Base-by-base conservation (phyloP, 2,113 vertebrate genomes). In the Aix galericulata region DNA sequence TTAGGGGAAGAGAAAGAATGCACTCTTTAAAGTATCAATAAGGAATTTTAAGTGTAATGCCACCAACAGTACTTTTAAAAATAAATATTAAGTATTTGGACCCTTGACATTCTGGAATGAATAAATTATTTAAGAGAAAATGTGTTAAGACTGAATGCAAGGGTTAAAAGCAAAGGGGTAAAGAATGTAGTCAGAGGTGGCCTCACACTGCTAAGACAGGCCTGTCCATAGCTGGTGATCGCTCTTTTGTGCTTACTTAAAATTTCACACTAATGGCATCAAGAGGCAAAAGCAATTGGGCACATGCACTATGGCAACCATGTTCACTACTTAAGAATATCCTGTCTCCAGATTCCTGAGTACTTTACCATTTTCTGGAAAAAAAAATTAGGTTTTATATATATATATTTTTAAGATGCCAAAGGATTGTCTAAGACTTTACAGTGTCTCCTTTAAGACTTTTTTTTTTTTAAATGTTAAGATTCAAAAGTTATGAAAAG, bases 351-450 rank as follows among this genome's bases (percentile, higher is more conserved):
- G 98, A 98, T 99, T 99, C 99, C 99, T 99, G 98, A 99, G 99
- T 98, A 98, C 98, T 98, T 98, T 96, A 98, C 97, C 98, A 97
- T 98, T 97, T 98, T 98, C 97, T 98, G 98, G 97, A 98, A 98
- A 98, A 97, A 97, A 97, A 97, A 98, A 97, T 97, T 96, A 95
- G 64, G 94, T 95, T 97, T 96, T 92, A 73, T 96, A 90, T 97
- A 97, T 98, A 95, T 63, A 63, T 63, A 91, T 94, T 97, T 97
- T 98, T 98, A 98, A 98, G 98, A 99, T 99, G 98, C 97, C 98
- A 98, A 98, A 98, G 98, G 99, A 99, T 99, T 99, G 99, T 99
- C 99, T 99, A 98, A 99, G 98, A 99, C 99, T 98, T 98, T 97
- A 94, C 97, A 98, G 98, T 98, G 97, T 98, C 97, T 98, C 97